Evolutionary conservation across 2,797 vertebrate species (phyloP).

Genomic region (Jordanella pulchra): DNA sequence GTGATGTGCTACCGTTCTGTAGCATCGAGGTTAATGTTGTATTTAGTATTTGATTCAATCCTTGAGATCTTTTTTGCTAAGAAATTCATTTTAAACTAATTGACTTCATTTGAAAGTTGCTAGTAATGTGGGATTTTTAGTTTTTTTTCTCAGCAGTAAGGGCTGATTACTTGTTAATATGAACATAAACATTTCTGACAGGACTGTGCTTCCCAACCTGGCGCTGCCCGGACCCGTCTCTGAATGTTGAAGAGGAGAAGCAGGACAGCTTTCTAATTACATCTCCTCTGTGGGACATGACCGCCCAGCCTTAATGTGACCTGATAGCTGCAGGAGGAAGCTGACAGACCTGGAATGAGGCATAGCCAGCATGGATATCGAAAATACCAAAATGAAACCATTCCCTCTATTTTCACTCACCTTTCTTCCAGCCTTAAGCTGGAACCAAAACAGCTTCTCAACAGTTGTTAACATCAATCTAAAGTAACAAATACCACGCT

Average conservation of each 20-base stretch:
- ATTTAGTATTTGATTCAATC: too few relatives aligned
- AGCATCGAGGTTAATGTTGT: conserved; percentile 50
- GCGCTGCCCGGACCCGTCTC: conserved; percentile 1
- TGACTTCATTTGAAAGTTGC: background rate
- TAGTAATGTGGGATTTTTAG: background rate
- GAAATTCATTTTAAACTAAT: background rate
- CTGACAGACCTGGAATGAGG: conserved; percentile 22
- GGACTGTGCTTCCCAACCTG: background rate
- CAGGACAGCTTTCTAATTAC: conserved; percentile 43
- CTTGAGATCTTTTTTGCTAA: background rate
- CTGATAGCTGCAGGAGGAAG: conserved; percentile 28
- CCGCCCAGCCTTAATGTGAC: conserved; percentile 6
- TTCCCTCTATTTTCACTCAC: background rate
- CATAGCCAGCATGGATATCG: background rate
- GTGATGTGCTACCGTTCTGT: conserved; percentile 26
- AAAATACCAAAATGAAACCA: background rate
- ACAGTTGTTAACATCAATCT: background rate
- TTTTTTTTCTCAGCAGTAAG: background rate
- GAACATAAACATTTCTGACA: conserved; percentile 13
- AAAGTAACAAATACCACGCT: background rate
- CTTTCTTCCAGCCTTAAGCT: background rate
- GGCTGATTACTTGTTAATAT: background rate
- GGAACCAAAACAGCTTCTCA: background rate
- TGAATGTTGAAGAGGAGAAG: conserved; percentile 18
- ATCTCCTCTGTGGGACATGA: conserved; percentile 48